Base-by-base conservation (phyloP, 1,140 invertebrate genomes). In the Aphaenogaster ashmeadi region DNA sequence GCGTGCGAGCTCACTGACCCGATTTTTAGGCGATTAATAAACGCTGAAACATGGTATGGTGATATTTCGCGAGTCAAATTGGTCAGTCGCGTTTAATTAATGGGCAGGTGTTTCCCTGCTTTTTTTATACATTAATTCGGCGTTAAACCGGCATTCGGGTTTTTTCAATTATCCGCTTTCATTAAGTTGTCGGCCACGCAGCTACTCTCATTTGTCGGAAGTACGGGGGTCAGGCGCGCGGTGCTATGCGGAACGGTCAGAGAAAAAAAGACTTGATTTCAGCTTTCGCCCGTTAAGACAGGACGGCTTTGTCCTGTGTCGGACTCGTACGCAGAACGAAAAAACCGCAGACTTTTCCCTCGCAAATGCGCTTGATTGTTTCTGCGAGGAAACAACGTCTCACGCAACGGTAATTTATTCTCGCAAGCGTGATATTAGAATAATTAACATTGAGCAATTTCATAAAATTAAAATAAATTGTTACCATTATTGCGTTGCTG, bases 91-190 rank as follows among this genome's bases (percentile, higher is more conserved):
- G 41, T 74, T 18, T 83, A 47, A 21, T 81, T 60, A 74, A 60
- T 38, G 64, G 52, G 2, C 41, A 13, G 21, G 15, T 9, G 27
- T 44, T 62, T 18, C 36, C 9, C 27, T 41, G 52, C 18, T 18
- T 58, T 36, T 60, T 72, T 74, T 18, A 38, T 11, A 18, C 54
- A 11, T 84, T 84, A 75, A 84, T 75, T 84, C 56, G 41, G 18
- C 66, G 66, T 50, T 69, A 69, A 69, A 47, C 18, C 67, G 80
- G 33, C 80, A 60, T 84, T 69, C 66, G 69, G 54, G 13, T 84
- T 75, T 84, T 72, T 75, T 56, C 80, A 84, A 84, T 84, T 84
- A 84, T 58, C 54, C 41, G 54, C 80, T 84, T 84, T 84, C 80
- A 84, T 84, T 84, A 84, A 84, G 69, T 75, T 84, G 69, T 84